phyloP scores from a whole-genome alignment of 2,113 vertebrate species.

The Pyxicephalus adspersus region DNA sequence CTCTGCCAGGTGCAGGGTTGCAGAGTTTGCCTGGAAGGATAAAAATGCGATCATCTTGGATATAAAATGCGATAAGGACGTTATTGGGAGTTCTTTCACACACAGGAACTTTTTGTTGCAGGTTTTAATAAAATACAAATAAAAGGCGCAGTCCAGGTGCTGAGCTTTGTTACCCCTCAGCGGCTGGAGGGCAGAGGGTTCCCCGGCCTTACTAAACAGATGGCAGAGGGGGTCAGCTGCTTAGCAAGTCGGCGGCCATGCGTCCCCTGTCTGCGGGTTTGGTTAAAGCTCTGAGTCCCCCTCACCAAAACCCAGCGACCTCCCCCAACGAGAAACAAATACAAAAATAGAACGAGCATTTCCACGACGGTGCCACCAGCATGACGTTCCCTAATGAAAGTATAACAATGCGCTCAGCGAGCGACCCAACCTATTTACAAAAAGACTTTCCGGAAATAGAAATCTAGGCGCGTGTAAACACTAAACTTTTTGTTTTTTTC shows the following conservation, averaged over 20 bases:
- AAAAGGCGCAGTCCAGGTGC: too few species aligned
- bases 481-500: neutral
- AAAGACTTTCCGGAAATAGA: constrained; percentile 28
- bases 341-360: constrained; percentile 44
- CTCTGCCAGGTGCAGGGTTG: too few species aligned
- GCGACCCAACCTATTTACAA: constrained; percentile 63
- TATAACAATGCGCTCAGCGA: neutral
- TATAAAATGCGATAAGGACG: too few species aligned
- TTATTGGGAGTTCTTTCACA: too few species aligned
- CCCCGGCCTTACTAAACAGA: neutral
- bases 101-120: too few species aligned
- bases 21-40: too few species aligned
- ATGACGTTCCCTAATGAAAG: neutral
- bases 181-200: neutral
- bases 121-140: too few species aligned
- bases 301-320: constrained; percentile 19
- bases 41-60: too few species aligned
- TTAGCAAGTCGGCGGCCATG: neutral
- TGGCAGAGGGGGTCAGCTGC: neutral
- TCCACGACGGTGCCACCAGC: neutral
- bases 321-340: constrained; percentile 19
- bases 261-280: constrained; percentile 18
- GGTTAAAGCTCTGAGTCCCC: constrained; percentile 62
- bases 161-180: too few species aligned
- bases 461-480: constrained; percentile 61